These are phyloP conservation scores for Muraenolepis orangiensis DNA, from an alignment of 2,797 vertebrate species.

Conservation along the genomic window DNA sequence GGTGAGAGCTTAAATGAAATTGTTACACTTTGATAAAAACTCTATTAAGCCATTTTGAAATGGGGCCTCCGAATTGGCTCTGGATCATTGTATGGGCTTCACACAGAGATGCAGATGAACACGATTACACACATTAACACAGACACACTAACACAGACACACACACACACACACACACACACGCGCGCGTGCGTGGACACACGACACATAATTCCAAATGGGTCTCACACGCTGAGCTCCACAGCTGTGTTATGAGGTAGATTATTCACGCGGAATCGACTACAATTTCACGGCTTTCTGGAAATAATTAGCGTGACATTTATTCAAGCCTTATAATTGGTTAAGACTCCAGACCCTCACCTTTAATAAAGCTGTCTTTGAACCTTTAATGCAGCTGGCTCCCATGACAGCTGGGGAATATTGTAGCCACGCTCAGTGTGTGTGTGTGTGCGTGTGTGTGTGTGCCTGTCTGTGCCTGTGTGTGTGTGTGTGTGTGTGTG, in stretches of 20 bases:
- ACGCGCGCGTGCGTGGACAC: neutral
- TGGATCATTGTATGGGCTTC: constrained; percentile 24
- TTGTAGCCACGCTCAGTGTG: neutral
- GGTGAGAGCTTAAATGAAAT: constrained; percentile 23
- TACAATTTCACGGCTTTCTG: constrained; percentile 60
- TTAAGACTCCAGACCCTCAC: constrained; percentile 51
- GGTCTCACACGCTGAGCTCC: constrained; percentile 37
- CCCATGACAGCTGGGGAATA: constrained; percentile 37
- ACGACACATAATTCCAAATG: constrained; percentile 32
- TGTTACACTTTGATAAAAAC: constrained; percentile 41
- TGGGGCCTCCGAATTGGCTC: constrained; percentile 20
- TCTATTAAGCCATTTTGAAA: constrained; percentile 41
- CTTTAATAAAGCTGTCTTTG: constrained; percentile 61
- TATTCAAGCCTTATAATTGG: constrained; percentile 61
- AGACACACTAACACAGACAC: neutral
- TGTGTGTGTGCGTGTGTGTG: neutral
- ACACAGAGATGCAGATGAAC: constrained; percentile 17
- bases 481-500: neutral
- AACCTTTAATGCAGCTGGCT: constrained; percentile 49
- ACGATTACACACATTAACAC: constrained; percentile 6
- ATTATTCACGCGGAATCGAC: constrained; percentile 63
- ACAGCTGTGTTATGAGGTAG: constrained; percentile 42
- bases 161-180: neutral
- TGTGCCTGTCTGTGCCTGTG: constrained; percentile 5
- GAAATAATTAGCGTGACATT: constrained; percentile 65